Evolutionary conservation across 2,113 vertebrate species (phyloP), one percentile per base, ranked within the genome.

Genomic region (Aix galericulata): DNA sequence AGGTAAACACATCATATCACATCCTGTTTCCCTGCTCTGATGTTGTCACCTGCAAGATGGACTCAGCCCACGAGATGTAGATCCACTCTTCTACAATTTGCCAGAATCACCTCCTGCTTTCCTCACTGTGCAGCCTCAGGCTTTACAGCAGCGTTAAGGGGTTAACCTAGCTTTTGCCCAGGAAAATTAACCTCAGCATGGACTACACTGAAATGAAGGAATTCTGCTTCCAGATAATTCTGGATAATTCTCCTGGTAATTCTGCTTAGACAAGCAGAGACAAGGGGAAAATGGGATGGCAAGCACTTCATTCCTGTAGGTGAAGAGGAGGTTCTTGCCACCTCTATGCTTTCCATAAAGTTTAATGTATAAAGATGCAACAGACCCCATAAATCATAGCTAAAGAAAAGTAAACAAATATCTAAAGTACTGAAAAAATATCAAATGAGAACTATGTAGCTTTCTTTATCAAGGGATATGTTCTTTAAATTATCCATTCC

Each of bases 321-420:
- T 13, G 27, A 58, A 78, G 40, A 64, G 36, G 17, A 9, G 5
- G 5, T 3, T 6, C 12, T 42, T 71, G 36, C 36, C 31, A 71
- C 34, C 26, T 31, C 6, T 36, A 46, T 44, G 36, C 67, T n/a
- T 50, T 72, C 76, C 25, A 1, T 10, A 52, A 46, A 16, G 59
- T 20, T 42, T 53, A 17, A 17, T 5, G 21, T n/a, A 60, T 21
- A 56, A 67, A 75, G 36, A 21, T 53, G 21, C 38, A 67, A 31
- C 16, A 60, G 60, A 36, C 0, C 8, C 31, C 2, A 3, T 31
- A 44, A 56, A 60, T 60, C 32, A 0, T 18, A 38, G 25, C 50
- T 34, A 53, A 52, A 82, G 38, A 69, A 50, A 85, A 71, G 23
- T 36, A 92, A 96, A 77, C 18, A 48, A 22, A 22, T 48, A 48